Evolutionary conservation across 2,113 vertebrate species (phyloP).

Genomic region (Chaetodon trifascialis): DNA sequence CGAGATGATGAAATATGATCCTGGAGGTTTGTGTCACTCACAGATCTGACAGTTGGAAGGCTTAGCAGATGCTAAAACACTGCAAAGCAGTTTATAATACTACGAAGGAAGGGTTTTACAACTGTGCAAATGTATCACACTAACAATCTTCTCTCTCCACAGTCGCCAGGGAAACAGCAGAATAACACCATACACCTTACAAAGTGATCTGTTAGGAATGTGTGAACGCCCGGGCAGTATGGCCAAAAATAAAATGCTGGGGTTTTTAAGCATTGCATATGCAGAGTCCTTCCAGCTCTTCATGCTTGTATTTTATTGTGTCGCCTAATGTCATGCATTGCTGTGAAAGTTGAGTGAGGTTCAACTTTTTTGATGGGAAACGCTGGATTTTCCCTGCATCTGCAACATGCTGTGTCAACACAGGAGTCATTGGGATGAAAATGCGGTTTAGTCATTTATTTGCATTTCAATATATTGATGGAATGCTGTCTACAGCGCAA

Average conservation of each 20-base stretch:
- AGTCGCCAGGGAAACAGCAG: not conserved
- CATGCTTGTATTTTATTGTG: no score
- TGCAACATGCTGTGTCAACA: not conserved
- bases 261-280: not conserved
- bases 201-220: not conserved
- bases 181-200: not conserved
- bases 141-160: not conserved
- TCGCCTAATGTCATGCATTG: not conserved
- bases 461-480: not conserved
- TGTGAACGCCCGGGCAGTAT: not conserved
- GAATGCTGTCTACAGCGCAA: no score
- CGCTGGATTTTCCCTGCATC: no score
- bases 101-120: not conserved
- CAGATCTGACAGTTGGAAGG: not conserved
- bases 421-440: not conserved
- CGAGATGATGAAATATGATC: not conserved
- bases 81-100: not conserved
- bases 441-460: no score
- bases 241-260: not conserved
- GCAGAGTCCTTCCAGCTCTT: no score
- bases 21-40: not conserved
- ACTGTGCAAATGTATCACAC: not conserved
- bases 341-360: not conserved
- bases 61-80: not conserved
- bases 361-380: no score